Percentiles rank a stretch among this genome's conserved stretches.
phyloP scores from a whole-genome alignment of 2,888 invertebrate species.

The Bunonema sp. region DNA sequence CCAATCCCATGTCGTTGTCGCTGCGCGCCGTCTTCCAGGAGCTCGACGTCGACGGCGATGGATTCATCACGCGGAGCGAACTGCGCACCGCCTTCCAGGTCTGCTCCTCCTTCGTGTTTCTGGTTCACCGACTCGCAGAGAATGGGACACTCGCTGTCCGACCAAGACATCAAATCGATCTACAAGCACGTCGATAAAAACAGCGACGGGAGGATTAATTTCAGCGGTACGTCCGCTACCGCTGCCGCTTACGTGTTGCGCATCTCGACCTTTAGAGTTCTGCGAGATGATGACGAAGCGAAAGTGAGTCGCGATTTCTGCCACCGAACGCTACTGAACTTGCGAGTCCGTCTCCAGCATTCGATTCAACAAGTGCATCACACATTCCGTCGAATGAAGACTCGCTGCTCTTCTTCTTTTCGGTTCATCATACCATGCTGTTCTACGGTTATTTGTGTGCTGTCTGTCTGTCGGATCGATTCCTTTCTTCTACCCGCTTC shows the following conservation, averaged over 20 bases:
- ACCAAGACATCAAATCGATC: slow-evolving; percentile 44
- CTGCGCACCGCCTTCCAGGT: slow-evolving; percentile 46
- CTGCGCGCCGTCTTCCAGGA: slow-evolving; percentile 41
- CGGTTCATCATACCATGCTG: too few relatives aligned
- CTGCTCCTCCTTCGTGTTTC: too few relatives aligned
- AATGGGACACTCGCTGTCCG: slow-evolving; percentile 44
- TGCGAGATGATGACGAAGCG: slow-evolving; percentile 40
- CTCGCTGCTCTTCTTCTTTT: too few relatives aligned
- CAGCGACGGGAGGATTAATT: slow-evolving; percentile 44
- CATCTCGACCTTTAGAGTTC: slow-evolving; percentile 23
- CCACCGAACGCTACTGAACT: neutral
- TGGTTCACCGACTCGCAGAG: too few relatives aligned
- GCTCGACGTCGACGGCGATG: slow-evolving; percentile 43
- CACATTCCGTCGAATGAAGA: too few relatives aligned
- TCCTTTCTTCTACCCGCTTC: too few relatives aligned
- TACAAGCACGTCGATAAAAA: slow-evolving; percentile 47
- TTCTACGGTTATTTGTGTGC: too few relatives aligned
- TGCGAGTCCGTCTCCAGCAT: neutral
- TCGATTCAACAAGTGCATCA: too few relatives aligned
- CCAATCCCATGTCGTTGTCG: slow-evolving; percentile 41
- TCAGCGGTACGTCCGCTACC: slow-evolving; percentile 19
- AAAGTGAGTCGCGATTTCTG: slow-evolving; percentile 9
- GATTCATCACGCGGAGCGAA: slow-evolving; percentile 36
- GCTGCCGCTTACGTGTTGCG: neutral
- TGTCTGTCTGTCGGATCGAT: too few relatives aligned